Evolutionary conservation across 2,888 invertebrate genomes (phyloP).

Genomic region (Andrena trimmerana): DNA sequence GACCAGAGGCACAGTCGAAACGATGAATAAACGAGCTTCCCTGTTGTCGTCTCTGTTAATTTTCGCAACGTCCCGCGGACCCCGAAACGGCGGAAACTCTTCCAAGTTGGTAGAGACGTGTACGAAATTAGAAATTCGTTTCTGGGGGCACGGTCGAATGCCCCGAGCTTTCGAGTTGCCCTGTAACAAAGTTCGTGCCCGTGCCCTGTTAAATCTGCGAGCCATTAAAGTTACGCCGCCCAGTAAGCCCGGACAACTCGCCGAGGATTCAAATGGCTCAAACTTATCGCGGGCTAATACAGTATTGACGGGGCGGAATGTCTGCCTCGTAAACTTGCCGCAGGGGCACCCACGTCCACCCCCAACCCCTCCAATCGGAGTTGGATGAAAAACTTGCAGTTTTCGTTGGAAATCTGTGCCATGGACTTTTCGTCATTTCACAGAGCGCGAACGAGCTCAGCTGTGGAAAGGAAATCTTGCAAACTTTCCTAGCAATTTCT

Average conservation of each 20-base stretch:
- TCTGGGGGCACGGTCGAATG: constrained; percentile 37
- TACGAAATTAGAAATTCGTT: constrained; percentile 63
- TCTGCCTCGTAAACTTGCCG: constrained; percentile 46
- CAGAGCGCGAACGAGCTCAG: constrained; percentile 1
- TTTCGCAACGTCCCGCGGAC: constrained; percentile 16
- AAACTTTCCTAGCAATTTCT: neutral
- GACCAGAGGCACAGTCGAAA: constrained; percentile 2
- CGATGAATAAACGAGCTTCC: neutral
- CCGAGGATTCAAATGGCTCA: constrained; percentile 67
- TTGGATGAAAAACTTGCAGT: constrained; percentile 42
- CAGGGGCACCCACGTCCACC: constrained; percentile 1
- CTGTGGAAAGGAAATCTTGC: constrained; percentile 9
- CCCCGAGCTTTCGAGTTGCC: constrained; percentile 56
- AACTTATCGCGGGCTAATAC: constrained; percentile 68
- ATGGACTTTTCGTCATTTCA: neutral
- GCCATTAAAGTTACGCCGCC: constrained; percentile 68
- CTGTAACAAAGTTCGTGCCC: constrained; percentile 58
- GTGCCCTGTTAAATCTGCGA: constrained; percentile 66
- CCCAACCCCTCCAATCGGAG: neutral
- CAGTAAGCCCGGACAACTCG: constrained; percentile 56
- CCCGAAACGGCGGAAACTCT: constrained; percentile 39
- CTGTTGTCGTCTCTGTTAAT: constrained; percentile 20
- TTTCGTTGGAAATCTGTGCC: constrained; percentile 31
- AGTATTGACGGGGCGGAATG: constrained; percentile 60
- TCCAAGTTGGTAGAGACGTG: constrained; percentile 58